These are phyloP conservation scores for Amphipyra berbera DNA, from an alignment of 2,888 invertebrate genomes.

Conservation along the genomic window DNA sequence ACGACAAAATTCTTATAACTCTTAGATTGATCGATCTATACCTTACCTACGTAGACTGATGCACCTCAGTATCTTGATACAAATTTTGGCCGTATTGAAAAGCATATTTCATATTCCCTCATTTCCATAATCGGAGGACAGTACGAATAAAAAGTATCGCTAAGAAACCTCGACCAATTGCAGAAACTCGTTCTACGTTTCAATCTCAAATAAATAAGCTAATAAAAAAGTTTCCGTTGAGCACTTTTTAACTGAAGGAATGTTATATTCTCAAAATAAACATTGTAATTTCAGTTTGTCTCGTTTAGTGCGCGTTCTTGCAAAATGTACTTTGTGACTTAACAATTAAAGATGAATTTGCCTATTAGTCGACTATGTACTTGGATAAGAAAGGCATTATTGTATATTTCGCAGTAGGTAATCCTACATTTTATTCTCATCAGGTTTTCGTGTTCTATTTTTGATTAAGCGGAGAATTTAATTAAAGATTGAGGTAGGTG, in stretches of 20 bases:
- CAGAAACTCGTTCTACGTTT: conserved; percentile 49
- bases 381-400: conserved; percentile 10
- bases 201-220: conserved; percentile 55
- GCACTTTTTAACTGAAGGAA: conserved; percentile 48
- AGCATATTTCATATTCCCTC: neutral
- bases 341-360: conserved; percentile 17
- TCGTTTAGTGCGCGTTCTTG: conserved; percentile 16
- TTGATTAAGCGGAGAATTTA: neutral
- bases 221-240: conserved; percentile 54
- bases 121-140: conserved; percentile 17
- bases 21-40: no score
- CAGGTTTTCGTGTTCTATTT: conserved; percentile 23
- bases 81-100: neutral
- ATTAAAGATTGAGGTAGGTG: no score
- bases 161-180: conserved; percentile 33
- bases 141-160: conserved; percentile 28
- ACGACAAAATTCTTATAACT: no score
- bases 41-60: no score
- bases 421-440: conserved; percentile 17
- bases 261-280: conserved; percentile 44
- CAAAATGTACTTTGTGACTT: conserved; percentile 18
- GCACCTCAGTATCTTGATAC: no score
- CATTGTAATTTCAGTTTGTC: conserved; percentile 25
- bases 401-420: conserved; percentile 24
- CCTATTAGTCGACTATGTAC: neutral